A percentile compares a stretch with the other conserved stretches of the same genome.
These are phyloP conservation scores for Lathronympha strigana DNA, from an alignment of 2,888 invertebrate genomes.

Conservation along the genomic window DNA sequence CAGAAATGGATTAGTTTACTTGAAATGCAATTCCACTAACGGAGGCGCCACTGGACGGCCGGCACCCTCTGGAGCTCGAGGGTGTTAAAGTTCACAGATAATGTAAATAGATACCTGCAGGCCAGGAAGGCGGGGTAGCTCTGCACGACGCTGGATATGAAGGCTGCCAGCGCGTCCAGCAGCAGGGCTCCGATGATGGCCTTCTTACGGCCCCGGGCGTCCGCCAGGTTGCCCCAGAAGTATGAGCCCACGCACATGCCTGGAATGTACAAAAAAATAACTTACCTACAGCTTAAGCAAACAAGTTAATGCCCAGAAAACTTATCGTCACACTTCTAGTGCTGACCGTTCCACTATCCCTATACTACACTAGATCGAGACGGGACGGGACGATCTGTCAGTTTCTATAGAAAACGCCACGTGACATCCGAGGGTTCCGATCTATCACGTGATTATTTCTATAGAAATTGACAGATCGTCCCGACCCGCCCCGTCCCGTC, in stretches of 20 bases:
- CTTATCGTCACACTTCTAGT: background rate
- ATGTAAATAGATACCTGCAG: slow-evolving; percentile 72
- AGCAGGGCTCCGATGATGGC: slow-evolving; percentile 86
- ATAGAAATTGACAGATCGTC: too few relatives aligned
- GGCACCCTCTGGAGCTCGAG: too few relatives aligned
- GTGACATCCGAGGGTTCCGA: too few relatives aligned
- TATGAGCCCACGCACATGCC: slow-evolving; percentile 88
- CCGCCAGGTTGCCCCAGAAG: slow-evolving; percentile 89
- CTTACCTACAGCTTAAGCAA: background rate
- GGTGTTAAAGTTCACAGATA: background rate
- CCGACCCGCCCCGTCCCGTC: too few relatives aligned
- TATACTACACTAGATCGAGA: too few relatives aligned
- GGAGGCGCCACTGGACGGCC: too few relatives aligned
- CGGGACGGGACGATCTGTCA: too few relatives aligned
- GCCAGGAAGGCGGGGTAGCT: slow-evolving; percentile 84
- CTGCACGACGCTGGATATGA: slow-evolving; percentile 83
- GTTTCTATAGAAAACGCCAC: too few relatives aligned
- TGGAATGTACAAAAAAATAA: slow-evolving; percentile 53
- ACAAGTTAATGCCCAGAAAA: background rate
- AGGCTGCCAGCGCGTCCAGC: slow-evolving; percentile 83
- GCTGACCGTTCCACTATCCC: too few relatives aligned
- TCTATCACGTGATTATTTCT: too few relatives aligned
- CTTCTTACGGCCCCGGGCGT: slow-evolving; percentile 86
- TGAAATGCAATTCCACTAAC: too few relatives aligned
- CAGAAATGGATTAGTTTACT: too few relatives aligned